Evolutionary conservation across 1,140 invertebrate species (phyloP).

Genomic region (Leucophenga varia): DNA sequence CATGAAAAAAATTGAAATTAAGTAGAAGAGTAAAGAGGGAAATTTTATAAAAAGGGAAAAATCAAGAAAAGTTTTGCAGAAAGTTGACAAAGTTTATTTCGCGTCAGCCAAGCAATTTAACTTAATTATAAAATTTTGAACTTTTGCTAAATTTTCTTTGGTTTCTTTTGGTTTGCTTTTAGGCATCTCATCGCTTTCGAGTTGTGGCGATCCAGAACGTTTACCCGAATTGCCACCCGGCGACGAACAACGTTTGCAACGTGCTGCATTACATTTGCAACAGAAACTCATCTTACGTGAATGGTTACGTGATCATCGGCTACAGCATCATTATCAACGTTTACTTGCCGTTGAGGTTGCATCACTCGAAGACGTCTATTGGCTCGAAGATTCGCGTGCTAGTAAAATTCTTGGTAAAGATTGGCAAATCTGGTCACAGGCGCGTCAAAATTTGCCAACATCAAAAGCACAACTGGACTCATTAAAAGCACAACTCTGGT

Average conservation of each 20-base stretch:
- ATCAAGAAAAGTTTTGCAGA: no score
- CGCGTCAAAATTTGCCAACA: constrained; percentile 74
- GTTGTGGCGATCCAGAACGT: constrained; percentile 68
- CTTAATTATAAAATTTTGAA: no score
- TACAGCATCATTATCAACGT: constrained; percentile 76
- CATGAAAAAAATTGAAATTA: no score
- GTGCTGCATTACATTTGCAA: constrained; percentile 73
- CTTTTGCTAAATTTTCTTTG: no score
- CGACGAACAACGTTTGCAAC: constrained; percentile 75
- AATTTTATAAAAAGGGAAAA: no score
- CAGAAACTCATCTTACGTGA: constrained; percentile 78
- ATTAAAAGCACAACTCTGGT: constrained; percentile 82
- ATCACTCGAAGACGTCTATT: constrained; percentile 83
- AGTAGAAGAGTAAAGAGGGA: no score
- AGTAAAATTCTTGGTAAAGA: constrained; percentile 75
- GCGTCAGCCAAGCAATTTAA: no score
- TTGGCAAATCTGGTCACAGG: constrained; percentile 74
- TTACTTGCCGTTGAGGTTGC: constrained; percentile 77
- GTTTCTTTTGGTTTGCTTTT: constrained; percentile 12
- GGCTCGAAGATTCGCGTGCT: constrained; percentile 78
- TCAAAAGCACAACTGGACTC: constrained; percentile 74
- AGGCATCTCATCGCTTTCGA: constrained; percentile 81
- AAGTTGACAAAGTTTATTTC: no score
- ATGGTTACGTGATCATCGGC: constrained; percentile 73
- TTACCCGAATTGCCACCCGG: constrained; percentile 75